Evolutionary conservation across 2,888 invertebrate species (phyloP).

Genomic region (Cepaea hortensis): DNA sequence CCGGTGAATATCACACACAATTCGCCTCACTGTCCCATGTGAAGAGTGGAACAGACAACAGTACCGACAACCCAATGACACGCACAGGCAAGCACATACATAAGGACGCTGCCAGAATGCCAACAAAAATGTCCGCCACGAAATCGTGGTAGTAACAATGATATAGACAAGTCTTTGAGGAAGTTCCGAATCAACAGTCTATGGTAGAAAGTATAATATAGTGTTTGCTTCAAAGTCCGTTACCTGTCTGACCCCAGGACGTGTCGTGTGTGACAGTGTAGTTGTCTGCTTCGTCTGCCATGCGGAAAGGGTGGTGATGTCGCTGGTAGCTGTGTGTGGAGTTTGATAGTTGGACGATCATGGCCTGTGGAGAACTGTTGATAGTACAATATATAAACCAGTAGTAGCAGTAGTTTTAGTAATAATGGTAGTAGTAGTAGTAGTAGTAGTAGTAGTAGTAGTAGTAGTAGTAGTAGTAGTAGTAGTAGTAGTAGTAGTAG

Average conservation of each 20-base stretch:
- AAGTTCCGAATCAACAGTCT: no score
- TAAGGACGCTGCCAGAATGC: no score
- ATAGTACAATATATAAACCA: not conserved
- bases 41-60: no score
- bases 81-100: no score
- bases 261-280: constrained; percentile 10
- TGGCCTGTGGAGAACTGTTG: not conserved
- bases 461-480: not conserved
- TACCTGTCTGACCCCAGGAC: not conserved
- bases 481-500: not conserved
- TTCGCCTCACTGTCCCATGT: no score
- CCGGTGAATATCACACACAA: no score
- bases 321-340: not conserved
- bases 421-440: not conserved
- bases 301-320: not conserved
- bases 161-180: no score
- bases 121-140: no score
- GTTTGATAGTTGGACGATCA: constrained; percentile 6
- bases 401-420: not conserved
- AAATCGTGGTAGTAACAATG: no score
- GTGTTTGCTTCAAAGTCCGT: no score
- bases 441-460: not conserved
- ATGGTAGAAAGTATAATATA: no score
- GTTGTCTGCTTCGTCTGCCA: constrained; percentile 19
- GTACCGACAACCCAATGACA: no score